Evolutionary conservation across 2,888 invertebrate genomes (phyloP).

Genomic region (Drosophila bunnanda): DNA sequence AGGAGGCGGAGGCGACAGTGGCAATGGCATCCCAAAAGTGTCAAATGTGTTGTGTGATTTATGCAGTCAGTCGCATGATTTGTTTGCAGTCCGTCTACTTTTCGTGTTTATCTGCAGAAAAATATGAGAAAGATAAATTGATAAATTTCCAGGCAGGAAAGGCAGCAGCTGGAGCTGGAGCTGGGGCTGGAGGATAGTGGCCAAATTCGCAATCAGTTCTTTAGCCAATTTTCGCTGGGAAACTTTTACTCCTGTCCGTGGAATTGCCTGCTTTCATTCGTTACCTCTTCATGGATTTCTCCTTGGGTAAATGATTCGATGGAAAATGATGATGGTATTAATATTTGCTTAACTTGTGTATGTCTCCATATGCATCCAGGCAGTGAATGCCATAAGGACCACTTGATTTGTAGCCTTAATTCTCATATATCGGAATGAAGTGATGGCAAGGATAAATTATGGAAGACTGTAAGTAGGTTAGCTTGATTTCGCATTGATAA

Average conservation of each 20-base stretch:
- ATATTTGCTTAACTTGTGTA: conserved; percentile 5
- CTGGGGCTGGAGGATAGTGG: conserved; percentile 29
- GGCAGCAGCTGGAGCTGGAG: conserved; percentile 9
- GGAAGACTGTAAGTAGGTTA: conserved; percentile 1
- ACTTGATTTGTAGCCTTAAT: conserved; percentile 3
- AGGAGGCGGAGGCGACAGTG: conserved; percentile 21
- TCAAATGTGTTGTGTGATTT: conserved; percentile 83
- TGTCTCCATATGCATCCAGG: conserved; percentile 4
- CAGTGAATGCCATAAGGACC: conserved; percentile 4
- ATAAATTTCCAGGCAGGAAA: conserved; percentile 37
- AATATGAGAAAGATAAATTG: conserved; percentile 82
- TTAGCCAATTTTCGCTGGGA: conserved; percentile 71
- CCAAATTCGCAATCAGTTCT: conserved; percentile 70
- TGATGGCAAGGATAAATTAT: neutral
- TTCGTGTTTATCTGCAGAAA: conserved; percentile 79
- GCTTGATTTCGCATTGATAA: neutral
- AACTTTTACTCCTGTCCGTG: conserved; percentile 74
- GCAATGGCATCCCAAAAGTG: conserved; percentile 81
- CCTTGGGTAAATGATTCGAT: conserved; percentile 56
- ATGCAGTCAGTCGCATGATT: conserved; percentile 83
- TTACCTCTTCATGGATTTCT: conserved; percentile 68
- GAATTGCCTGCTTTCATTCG: conserved; percentile 72
- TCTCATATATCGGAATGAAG: neutral
- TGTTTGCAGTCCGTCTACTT: conserved; percentile 83
- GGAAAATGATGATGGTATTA: conserved; percentile 26